Evolutionary conservation across 1,140 invertebrate species (phyloP).

Genomic region (Odontomachus brunneus): DNA sequence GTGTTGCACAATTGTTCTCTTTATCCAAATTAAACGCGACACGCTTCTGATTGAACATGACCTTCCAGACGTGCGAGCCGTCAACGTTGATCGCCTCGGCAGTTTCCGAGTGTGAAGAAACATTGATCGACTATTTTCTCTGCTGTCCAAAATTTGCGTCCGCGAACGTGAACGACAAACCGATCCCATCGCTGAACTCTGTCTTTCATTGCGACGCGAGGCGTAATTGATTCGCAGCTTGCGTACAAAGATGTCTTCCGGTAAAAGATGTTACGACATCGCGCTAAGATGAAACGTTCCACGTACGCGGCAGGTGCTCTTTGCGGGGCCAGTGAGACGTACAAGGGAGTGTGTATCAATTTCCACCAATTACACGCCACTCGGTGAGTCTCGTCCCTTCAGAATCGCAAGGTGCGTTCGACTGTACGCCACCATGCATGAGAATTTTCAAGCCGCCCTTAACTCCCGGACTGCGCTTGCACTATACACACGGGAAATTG

Average conservation of each 20-base stretch:
- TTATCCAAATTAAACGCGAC: no score
- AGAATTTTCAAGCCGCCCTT: slow-evolving; percentile 25
- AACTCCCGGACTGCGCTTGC: neutral
- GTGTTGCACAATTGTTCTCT: no score
- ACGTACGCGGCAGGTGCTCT: slow-evolving; percentile 7
- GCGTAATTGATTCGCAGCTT: slow-evolving; percentile 48
- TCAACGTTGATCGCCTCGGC: no score
- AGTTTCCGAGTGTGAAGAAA: no score
- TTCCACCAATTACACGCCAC: slow-evolving; percentile 65
- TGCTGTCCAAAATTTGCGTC: neutral
- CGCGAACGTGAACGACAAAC: neutral
- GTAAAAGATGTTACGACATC: slow-evolving; percentile 42
- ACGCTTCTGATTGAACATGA: no score
- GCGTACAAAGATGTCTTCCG: slow-evolving; percentile 51
- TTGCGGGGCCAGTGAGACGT: slow-evolving; percentile 4
- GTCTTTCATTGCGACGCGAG: slow-evolving; percentile 37
- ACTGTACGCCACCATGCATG: slow-evolving; percentile 10
- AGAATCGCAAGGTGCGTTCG: slow-evolving; percentile 33
- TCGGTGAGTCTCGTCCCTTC: slow-evolving; percentile 35
- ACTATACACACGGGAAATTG: no score
- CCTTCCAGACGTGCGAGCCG: no score
- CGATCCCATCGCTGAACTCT: neutral
- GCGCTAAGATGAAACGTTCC: slow-evolving; percentile 58
- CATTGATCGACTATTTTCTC: no score
- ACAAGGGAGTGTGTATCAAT: slow-evolving; percentile 57